Base-by-base conservation (phyloP, 2,888 invertebrate genomes). In the Exephanes ischioxanthus region DNA sequence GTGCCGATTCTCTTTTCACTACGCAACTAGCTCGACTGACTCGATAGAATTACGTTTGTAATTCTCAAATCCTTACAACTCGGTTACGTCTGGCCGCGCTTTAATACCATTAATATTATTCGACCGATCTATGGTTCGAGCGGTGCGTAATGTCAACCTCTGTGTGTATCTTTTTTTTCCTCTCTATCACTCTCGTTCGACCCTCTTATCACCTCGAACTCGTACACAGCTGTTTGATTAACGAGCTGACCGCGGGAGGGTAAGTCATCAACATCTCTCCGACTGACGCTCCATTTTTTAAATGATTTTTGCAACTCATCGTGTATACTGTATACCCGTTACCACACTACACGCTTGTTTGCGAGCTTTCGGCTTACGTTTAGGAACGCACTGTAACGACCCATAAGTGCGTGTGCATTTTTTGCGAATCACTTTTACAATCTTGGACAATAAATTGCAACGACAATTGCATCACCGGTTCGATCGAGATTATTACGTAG, bases 211-310 rank as follows among this genome's bases (percentile, higher is more conserved):
- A 93, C 92, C 92, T 90, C 89, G 90, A 93, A 92, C 91, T 93
- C 92, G 92, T 92, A 91, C 94, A 95, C 95, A 97, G 97, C 97
- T 97, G 97, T 97, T 96, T 97, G 95, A 96, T 97, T 95, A 97
- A 97, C 95, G 97, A 97, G 95, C 95, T 97, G 95, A 96, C 96
- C 93, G 96, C 96, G 93, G 96, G 96, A 95, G 97, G 97, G 97
- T 97, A 96, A 97, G 97, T 97, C 93, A 91, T 92, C 89, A 91
- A 91, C 89, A 88, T 90, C 91, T 90, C 87, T 89, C 88, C 87
- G 88, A 90, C 81, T 86, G 90, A 90, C 87, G 85, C 89, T 90
- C 85, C 89, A 89, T 91, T 91, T 55, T 9, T 9, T 51, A n/a
- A 53, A 66, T 80, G 53, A 0, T 68, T 80, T 70, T 68, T 81